A percentile compares a stretch with the other conserved stretches of the same genome.
Evolutionary conservation across 1,140 invertebrate species (phyloP).

Genomic region (Eriosoma lanigerum): DNA sequence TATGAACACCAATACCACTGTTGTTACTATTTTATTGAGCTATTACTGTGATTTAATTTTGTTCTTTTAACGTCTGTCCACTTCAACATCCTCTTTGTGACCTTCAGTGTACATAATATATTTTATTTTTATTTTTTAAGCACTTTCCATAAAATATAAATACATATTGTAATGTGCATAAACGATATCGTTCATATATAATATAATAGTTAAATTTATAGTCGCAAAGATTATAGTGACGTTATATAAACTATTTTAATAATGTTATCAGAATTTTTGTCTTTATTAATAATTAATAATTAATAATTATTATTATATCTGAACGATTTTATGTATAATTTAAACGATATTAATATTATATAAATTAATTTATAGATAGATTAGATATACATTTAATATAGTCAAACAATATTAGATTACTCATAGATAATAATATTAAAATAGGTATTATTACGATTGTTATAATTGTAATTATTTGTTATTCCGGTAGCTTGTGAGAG

Average conservation of each 20-base stretch:
- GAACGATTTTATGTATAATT: background rate
- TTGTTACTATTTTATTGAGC: slow-evolving; percentile 49
- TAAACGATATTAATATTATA: slow-evolving; percentile 6
- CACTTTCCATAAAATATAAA: background rate
- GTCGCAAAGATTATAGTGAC: background rate
- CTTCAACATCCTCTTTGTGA: slow-evolving; percentile 4
- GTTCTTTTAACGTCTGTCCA: slow-evolving; percentile 30
- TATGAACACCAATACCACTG: slow-evolving; percentile 45
- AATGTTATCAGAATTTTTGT: background rate
- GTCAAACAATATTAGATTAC: too few species aligned
- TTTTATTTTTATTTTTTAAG: slow-evolving; percentile 4
- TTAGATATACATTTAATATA: too few species aligned
- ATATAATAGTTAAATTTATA: background rate
- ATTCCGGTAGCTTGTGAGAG: background rate
- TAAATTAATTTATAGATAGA: too few species aligned
- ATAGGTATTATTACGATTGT: slow-evolving; percentile 6
- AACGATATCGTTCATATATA: background rate
- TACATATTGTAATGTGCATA: background rate
- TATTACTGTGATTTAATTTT: slow-evolving; percentile 50
- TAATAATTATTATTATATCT: background rate
- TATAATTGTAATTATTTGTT: background rate
- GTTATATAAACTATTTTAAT: background rate
- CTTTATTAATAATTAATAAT: too few species aligned
- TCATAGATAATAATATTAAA: too few species aligned
- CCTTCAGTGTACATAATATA: slow-evolving; percentile 18